Conservation (phyloP, 2,797 vertebrate genomes). For the Morelia viridis region DNA sequence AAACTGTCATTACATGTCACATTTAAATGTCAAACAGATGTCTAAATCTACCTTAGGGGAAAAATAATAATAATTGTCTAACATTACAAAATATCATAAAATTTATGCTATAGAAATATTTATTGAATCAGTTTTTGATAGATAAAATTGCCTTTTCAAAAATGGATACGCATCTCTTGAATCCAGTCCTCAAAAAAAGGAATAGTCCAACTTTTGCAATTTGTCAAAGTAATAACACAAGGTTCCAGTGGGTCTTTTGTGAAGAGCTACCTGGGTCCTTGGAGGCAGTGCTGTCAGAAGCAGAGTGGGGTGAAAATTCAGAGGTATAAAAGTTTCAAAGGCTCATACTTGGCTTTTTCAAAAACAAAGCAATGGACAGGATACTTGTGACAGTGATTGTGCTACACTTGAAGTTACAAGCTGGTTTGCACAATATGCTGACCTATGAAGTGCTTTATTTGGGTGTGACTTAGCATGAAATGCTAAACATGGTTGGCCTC, state of each 20-base stretch:
- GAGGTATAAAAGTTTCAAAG: not conserved
- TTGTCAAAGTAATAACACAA: not conserved
- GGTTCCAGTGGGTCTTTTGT: not conserved
- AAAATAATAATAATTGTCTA: not conserved
- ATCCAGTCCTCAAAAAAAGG: not conserved
- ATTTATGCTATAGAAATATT: not conserved
- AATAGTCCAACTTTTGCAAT: not conserved
- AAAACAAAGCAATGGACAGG: not conserved
- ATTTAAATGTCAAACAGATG: not conserved
- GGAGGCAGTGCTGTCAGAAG: not conserved
- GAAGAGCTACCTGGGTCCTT: not conserved
- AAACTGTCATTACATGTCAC: not conserved
- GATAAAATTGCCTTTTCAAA: not conserved
- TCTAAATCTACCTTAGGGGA: not conserved
- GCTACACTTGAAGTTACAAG: not conserved
- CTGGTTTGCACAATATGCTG: not conserved
- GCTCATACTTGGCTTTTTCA: not conserved
- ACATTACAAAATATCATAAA: not conserved
- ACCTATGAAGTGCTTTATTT: not conserved
- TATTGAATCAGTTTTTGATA: not conserved
- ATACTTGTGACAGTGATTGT: not conserved
- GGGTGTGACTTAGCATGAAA: not conserved
- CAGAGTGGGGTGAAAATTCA: not conserved
- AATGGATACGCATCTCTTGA: not conserved
- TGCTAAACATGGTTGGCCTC: not conserved